Evolutionary conservation across 2,888 invertebrate genomes (phyloP), one percentile per base, ranked within the genome.

Genomic region (Scaptomyza reducta): DNA sequence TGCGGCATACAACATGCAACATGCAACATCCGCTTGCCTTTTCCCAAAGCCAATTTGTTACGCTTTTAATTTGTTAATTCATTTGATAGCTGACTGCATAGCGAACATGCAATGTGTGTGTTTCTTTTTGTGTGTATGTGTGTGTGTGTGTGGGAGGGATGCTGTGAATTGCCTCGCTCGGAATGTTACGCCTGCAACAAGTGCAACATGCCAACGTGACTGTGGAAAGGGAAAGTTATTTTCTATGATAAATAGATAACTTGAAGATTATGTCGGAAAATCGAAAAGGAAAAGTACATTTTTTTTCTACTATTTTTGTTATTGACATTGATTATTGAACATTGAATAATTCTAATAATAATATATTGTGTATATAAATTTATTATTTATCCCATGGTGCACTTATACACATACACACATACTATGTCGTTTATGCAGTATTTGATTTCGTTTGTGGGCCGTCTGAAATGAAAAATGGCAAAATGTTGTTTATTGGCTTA

Each of bases 21-120:
- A 50, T 67, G 65, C 62, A 64, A 56, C 68, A 47, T 49, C 51
- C 71, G 46, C 45, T 62, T 46, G 63, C 65, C 60, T 50, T 49
- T 50, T 54, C 45, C 63, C 77, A 70, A 66, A 68, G 72, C 79
- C 85, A 82, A 85, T 82, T 84, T 84, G 85, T 73, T 68, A 79
- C 77, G 74, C 82, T 85, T 82, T 82, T 82, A 85, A 82, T 82
- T 82, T 85, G 82, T 82, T 82, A 82, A 85, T 82, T 85, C 85
- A 82, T 85, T 85, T 85, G 69, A 85, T 42, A 60, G 74, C 65
- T 65, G 51, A 16, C 49, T 54, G 57, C 49, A 72, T 55, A 27
- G 46, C 27, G 51, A 18, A 50, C 18, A 35, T 33, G 61, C 25
- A 45, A 50, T 51, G 16, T 31, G 14, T 33, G 11, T 33, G 13